phyloP scores from a whole-genome alignment of 2,888 invertebrate species.

The Drosophila infuscata region DNA sequence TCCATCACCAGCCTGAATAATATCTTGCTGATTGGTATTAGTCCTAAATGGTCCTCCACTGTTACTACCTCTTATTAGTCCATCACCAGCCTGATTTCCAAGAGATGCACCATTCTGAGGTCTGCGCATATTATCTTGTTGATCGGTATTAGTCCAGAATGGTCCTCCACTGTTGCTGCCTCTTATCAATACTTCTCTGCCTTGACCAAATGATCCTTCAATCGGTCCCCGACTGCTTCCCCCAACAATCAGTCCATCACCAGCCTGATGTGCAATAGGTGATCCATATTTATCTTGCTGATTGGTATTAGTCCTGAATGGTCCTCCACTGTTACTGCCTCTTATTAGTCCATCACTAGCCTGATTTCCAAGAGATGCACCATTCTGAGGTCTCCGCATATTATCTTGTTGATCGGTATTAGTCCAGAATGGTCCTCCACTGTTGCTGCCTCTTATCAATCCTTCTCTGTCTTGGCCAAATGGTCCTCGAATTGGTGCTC shows the following conservation, averaged over 20 bases:
- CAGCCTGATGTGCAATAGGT: too few species aligned
- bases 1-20: not conserved
- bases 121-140: too few species aligned
- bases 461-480: not conserved
- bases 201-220: constrained; percentile 4
- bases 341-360: not conserved
- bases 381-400: not conserved
- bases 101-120: not conserved
- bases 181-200: not conserved
- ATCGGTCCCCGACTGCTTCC: not conserved
- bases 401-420: not conserved
- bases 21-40: too few species aligned
- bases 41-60: too few species aligned
- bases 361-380: not conserved
- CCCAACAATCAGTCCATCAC: too few species aligned
- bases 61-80: too few species aligned
- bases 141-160: not conserved
- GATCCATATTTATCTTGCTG: not conserved
- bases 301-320: not conserved
- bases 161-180: constrained; percentile 12
- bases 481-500: not conserved
- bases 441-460: not conserved
- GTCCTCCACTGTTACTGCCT: not conserved
- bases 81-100: not conserved
- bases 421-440: not conserved